Evolutionary conservation across 2,888 invertebrate genomes (phyloP).

Genomic region (Pherbina coryleti): DNA sequence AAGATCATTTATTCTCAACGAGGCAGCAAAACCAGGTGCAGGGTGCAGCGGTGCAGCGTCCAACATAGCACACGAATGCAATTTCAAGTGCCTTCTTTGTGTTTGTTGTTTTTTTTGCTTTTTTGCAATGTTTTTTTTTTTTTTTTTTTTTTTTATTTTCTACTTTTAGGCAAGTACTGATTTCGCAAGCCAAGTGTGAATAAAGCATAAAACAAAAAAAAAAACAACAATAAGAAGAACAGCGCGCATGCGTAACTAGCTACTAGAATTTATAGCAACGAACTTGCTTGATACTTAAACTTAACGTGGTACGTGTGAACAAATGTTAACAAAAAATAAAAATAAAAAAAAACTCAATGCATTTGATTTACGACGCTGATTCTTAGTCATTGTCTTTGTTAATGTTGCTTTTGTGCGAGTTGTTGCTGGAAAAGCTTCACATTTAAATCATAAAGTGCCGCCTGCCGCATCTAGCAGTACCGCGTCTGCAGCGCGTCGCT

Average conservation of each 20-base stretch:
- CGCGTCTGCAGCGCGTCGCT: background rate
- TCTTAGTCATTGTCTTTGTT: conserved; percentile 1
- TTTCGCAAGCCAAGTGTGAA: conserved; percentile 7
- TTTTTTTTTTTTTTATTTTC: background rate
- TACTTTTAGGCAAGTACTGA: background rate
- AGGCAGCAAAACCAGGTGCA: background rate
- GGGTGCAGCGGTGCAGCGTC: background rate
- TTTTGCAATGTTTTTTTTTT: background rate
- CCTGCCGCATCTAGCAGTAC: background rate
- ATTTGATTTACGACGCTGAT: conserved; percentile 4
- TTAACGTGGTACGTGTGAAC: background rate
- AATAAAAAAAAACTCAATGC: background rate
- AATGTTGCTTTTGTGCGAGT: background rate
- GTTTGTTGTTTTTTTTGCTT: background rate
- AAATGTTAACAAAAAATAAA: background rate
- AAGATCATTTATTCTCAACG: conserved; percentile 13
- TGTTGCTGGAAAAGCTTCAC: background rate
- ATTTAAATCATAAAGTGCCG: background rate
- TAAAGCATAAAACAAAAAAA: background rate
- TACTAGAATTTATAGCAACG: background rate
- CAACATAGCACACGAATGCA: background rate
- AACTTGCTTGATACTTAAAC: background rate
- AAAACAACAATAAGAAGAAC: background rate
- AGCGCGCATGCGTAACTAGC: conserved; percentile 2
- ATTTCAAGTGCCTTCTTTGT: background rate